Evolutionary conservation across 2,113 vertebrate genomes (phyloP).

Genomic region (Labeo rohita): DNA sequence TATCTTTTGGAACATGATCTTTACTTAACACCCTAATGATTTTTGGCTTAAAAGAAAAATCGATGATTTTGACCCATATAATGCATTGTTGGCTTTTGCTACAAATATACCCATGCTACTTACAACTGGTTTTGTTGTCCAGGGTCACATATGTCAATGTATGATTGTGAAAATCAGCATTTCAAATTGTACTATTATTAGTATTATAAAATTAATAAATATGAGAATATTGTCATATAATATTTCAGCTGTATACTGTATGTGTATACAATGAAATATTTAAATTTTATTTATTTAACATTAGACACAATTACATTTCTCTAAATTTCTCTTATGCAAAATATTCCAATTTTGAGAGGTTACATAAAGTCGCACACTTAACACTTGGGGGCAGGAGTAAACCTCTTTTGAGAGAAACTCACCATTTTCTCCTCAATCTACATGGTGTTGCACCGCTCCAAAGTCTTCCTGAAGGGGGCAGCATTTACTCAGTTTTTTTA

Average conservation of each 20-base stretch:
- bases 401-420: constrained; percentile 22
- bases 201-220: background rate
- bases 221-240: background rate
- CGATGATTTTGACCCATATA: too few species aligned
- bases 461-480: constrained; percentile 41
- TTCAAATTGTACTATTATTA: background rate
- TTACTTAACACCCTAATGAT: too few species aligned
- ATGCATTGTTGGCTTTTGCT: too few species aligned
- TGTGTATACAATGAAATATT: background rate
- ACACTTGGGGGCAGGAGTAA: constrained; percentile 39
- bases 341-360: background rate
- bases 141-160: background rate
- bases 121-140: too few species aligned
- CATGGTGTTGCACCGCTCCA: background rate
- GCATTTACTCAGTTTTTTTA: background rate
- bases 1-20: too few species aligned
- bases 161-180: background rate
- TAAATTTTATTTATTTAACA: background rate
- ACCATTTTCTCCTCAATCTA: background rate
- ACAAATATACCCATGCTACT: too few species aligned
- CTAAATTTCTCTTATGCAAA: background rate
- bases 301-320: background rate
- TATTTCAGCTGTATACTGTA: background rate
- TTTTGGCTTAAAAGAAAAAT: too few species aligned
- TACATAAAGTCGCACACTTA: background rate